Base-by-base conservation (phyloP, 1,140 invertebrate species). In the Neuroterus valhalla region DNA sequence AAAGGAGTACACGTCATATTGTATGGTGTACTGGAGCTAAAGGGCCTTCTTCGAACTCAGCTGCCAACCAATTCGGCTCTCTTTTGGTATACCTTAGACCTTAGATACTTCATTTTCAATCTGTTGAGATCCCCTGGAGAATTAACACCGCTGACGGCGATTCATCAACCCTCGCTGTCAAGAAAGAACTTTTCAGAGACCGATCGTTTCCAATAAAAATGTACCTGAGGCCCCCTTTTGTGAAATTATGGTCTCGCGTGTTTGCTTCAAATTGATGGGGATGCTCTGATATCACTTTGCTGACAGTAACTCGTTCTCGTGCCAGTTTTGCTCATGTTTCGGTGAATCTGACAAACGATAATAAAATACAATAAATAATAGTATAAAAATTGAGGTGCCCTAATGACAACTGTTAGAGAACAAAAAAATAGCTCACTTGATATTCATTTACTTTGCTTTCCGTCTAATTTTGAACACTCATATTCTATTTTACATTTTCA, bases 161-260 rank as follows among this genome's bases (percentile, higher is more conserved):
- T 62, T 62, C 55, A 62, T 62, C 55, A 62, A 38, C 55, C 26
- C 52, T 62, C 21, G 23, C 52, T 62, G 55, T 62, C 55, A 62
- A 62, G 55, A 15, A 62, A 62, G 31, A 62, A 62, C 23, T 62
- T 62, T 31, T 21, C 52, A 62, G 21, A 62, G 52, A 62, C 11
- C 55, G 55, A 62, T 62, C 55, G 55, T 62, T 62, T 62, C 55
- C 55, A 62, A 62, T 62, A 62, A 62, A 62, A 62, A 62, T 62
- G 55, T 62, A 62, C 26, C 55, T 26, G 21, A 62, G 55, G 23
- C 23, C 15, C 21, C 55, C 23, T 31, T 31, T 62, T 23, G 55
- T 62, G 55, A 62, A 62, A 62, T 62, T 62, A 62, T 62, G 55
- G 55, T 12, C 55, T 62, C 55, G 55, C 55, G 55, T 62, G 55